Conservation (phyloP, 2,113 vertebrate genomes). For the Phaethornis superciliosus region DNA sequence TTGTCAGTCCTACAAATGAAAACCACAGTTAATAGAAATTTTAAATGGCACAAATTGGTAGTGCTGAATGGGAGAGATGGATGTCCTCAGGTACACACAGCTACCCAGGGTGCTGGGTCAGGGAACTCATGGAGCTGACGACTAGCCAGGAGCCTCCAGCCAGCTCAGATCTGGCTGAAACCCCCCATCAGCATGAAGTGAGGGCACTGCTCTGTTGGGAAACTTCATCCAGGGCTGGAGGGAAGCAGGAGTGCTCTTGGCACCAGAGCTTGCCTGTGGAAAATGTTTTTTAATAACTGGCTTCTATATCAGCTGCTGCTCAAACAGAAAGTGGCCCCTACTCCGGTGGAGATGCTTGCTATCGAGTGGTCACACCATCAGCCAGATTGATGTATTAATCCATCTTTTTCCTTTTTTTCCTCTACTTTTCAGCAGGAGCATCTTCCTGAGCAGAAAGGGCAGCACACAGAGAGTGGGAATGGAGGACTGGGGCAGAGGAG, state of each 20-base stretch:
- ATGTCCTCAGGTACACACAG: background rate
- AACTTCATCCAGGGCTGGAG: background rate
- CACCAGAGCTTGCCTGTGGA: background rate
- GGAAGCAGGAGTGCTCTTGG: background rate
- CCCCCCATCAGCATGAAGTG: accelerated
- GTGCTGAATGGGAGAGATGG: background rate
- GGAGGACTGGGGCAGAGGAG: background rate
- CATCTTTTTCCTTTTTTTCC: background rate
- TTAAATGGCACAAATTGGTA: background rate
- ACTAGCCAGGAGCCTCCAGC: background rate
- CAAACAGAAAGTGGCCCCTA: background rate
- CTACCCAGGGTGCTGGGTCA: background rate
- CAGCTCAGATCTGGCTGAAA: background rate
- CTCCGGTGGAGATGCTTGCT: background rate
- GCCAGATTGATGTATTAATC: background rate
- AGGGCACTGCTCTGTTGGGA: background rate
- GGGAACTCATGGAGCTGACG: background rate
- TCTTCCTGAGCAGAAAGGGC: background rate
- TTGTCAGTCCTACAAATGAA: background rate
- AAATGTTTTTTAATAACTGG: background rate
- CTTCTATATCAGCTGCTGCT: background rate
- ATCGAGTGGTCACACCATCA: accelerated
- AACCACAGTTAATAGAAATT: background rate
- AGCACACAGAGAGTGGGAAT: background rate
- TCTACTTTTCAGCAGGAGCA: background rate